Conservation (phyloP, 2,113 vertebrate species). For the Andinoacara biseriatus region DNA sequence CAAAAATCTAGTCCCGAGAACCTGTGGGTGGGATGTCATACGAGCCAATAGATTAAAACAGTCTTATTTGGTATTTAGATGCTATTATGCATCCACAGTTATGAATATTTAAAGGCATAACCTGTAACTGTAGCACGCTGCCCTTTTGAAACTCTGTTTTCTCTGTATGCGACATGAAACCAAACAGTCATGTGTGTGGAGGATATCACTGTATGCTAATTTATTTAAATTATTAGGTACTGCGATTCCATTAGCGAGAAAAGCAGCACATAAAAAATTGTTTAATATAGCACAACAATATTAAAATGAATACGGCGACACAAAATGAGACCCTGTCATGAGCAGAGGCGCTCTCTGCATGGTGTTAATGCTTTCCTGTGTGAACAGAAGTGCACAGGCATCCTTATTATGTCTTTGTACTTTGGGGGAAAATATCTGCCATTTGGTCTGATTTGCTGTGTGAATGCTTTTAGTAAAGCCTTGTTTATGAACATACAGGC, state of each 20-base stretch:
- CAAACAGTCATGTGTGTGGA: not conserved
- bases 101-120: conserved; percentile 7
- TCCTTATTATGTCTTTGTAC: conserved; percentile 47
- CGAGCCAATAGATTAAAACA: conserved; percentile 24
- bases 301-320: not conserved
- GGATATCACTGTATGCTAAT: not conserved
- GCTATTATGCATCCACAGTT: conserved; percentile 13
- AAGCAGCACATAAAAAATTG: not conserved
- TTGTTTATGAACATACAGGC: conserved; percentile 13
- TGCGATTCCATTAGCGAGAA: not conserved
- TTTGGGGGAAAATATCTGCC: conserved; percentile 7
- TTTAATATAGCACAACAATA: conserved; percentile 5
- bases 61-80: conserved; percentile 54
- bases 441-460: conserved; percentile 61
- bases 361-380: conserved; percentile 27
- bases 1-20: conserved; percentile 37
- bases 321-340: conserved; percentile 6
- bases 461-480: conserved; percentile 36
- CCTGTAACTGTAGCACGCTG: not conserved
- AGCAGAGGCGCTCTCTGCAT: conserved; percentile 36
- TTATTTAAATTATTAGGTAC: not conserved
- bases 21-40: conserved; percentile 33
- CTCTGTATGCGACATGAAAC: not conserved
- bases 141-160: not conserved
- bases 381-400: conserved; percentile 28